These are phyloP conservation scores for Drosophila pectinifera DNA, from an alignment of 1,140 invertebrate genomes.

Conservation along the genomic window DNA sequence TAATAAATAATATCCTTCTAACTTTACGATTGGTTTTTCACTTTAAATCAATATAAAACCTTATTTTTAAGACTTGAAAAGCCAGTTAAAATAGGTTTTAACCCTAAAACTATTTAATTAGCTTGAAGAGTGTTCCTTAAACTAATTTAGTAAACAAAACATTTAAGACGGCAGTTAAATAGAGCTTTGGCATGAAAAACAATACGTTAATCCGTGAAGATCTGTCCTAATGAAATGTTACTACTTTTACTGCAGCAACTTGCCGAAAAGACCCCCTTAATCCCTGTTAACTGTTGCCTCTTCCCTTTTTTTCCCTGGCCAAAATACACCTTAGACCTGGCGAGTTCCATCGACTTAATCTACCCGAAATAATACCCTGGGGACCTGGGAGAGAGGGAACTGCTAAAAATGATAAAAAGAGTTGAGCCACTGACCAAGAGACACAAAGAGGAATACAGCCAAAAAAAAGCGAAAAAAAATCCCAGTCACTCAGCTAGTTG, in stretches of 20 bases:
- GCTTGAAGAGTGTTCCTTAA: too few species aligned
- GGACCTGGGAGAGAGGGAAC: slow-evolving; percentile 32
- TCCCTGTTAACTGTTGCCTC: slow-evolving; percentile 31
- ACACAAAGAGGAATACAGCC: slow-evolving; percentile 24
- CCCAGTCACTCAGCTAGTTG: slow-evolving; percentile 68
- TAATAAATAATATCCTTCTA: not conserved
- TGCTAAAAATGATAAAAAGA: slow-evolving; percentile 75
- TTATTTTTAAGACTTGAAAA: not conserved
- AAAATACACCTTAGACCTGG: slow-evolving; percentile 29
- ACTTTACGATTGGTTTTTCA: not conserved
- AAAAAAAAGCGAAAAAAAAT: slow-evolving; percentile 14
- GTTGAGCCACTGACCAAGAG: slow-evolving; percentile 77
- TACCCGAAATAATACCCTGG: slow-evolving; percentile 67
- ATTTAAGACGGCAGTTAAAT: slow-evolving; percentile 9
- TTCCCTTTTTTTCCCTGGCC: not conserved
- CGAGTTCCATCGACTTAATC: slow-evolving; percentile 52
- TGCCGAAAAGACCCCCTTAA: slow-evolving; percentile 11
- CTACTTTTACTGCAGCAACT: not conserved
- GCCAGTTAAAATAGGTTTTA: too few species aligned
- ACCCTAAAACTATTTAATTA: not conserved
- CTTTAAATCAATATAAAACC: not conserved
- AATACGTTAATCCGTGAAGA: slow-evolving; percentile 3
- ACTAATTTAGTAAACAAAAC: not conserved
- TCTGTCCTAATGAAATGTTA: slow-evolving; percentile 16
- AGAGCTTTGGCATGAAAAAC: slow-evolving; percentile 3